These are phyloP conservation scores for Drosophila athabasca DNA, from an alignment of 1,140 invertebrate genomes.

Conservation along the genomic window DNA sequence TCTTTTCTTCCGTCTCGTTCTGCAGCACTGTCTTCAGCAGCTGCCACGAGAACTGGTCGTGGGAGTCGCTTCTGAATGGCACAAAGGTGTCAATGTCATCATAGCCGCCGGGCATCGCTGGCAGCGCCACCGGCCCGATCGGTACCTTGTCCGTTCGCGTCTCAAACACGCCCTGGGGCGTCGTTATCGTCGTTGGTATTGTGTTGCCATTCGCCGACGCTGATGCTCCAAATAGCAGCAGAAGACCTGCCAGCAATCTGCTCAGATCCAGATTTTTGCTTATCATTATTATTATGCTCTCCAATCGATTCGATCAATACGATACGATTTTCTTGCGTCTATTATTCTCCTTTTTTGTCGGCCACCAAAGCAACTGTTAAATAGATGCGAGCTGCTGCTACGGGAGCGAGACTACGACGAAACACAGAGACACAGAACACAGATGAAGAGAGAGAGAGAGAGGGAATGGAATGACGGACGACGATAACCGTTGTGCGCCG, in stretches of 20 bases:
- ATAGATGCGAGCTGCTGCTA: constrained; percentile 13
- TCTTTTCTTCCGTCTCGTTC: constrained; percentile 85
- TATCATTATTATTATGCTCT: constrained; percentile 39
- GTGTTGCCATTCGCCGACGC: constrained; percentile 43
- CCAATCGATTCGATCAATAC: constrained; percentile 13
- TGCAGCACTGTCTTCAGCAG: constrained; percentile 84
- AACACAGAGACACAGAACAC: constrained; percentile 5
- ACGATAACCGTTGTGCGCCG: constrained; percentile 60
- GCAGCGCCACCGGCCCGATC: background rate
- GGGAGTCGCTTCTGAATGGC: constrained; percentile 85
- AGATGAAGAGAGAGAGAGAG: background rate
- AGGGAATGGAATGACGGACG: too few relatives aligned
- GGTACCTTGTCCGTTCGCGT: constrained; percentile 60
- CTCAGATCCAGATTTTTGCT: constrained; percentile 33
- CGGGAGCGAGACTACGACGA: constrained; percentile 1
- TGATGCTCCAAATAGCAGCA: constrained; percentile 24
- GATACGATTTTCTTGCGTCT: constrained; percentile 23
- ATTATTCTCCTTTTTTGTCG: constrained; percentile 37
- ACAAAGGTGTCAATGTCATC: constrained; percentile 85
- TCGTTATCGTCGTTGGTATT: constrained; percentile 62
- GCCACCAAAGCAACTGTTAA: constrained; percentile 51
- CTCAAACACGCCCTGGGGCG: constrained; percentile 68
- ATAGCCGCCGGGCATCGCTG: constrained; percentile 25
- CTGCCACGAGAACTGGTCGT: constrained; percentile 86
- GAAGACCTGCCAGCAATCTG: constrained; percentile 22